Evolutionary conservation across 64 coral and sea anemone species (phyloP), one percentile per base, ranked within the genome.

Genomic region (Cladopsammia gracilis): DNA sequence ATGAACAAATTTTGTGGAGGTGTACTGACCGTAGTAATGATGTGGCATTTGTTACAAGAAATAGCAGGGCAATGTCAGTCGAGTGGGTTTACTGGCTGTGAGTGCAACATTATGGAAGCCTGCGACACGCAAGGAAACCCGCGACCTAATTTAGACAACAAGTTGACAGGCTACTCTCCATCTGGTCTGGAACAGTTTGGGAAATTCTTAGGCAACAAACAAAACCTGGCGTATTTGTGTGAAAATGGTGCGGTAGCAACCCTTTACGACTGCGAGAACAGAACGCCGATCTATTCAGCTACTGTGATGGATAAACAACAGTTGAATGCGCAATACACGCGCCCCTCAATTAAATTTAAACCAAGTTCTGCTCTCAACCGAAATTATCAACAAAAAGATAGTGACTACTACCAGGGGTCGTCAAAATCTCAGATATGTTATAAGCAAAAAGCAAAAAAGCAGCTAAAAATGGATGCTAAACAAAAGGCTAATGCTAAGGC

Each of bases 221-320:
- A 4, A 78, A 64, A 75, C 58, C 20, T 89, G 70, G 87, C 73
- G 34, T 66, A 65, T 16, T 53, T 89, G 2, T 89, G 87, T 65
- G 73, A 77, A 48, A 19, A 6, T 12, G 3, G 6, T 16, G 19
- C 57, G 16, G 59, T 86, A 2, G 82, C 82, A 0, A 69, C 69
- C 1, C 82, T 86, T 0, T 86, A 86, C 51, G 82, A 86, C 82
- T 86, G 82, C 62, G 67, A 86, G 20, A 68, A 18, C 14, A 7
- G 82, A 64, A 86, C 67, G 10, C 87, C 87, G 7, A 57, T 89
- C 2, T 89, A 64, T 23, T 54, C 87, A 10, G 87, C 87, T 12
- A 89, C 73, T 5, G 18, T 66, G 13, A 51, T 89, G 19, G 50
- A 52, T 10, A 73, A 54, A 4, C 15, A 5, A 4, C 87, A 75